Evolutionary conservation across 2,888 invertebrate species (phyloP).

Genomic region (Netelia melanura): DNA sequence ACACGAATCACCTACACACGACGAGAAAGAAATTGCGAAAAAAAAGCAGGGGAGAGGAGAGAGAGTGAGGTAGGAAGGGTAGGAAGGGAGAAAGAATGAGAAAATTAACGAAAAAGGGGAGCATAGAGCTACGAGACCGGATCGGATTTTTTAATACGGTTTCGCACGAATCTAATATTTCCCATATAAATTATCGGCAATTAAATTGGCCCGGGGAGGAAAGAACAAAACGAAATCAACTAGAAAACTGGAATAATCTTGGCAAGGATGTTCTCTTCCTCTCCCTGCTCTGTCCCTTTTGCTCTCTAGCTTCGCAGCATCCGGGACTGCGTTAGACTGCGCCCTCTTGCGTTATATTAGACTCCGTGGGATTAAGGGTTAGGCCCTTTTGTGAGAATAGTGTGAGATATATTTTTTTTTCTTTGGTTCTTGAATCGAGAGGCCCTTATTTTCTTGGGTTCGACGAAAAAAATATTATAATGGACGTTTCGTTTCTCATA

Average conservation of each 20-base stretch:
- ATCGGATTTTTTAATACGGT: constrained; percentile 81
- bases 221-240: constrained; percentile 71
- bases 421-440: constrained; percentile 3
- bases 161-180: constrained; percentile 85
- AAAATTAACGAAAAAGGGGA: constrained; percentile 1
- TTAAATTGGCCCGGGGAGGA: constrained; percentile 80
- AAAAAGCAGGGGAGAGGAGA: constrained; percentile 22
- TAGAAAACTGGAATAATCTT: constrained; percentile 69
- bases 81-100: not conserved
- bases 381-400: constrained; percentile 44
- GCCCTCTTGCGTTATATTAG: constrained; percentile 46
- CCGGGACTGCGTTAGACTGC: constrained; percentile 9
- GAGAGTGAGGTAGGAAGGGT: not conserved
- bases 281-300: not conserved
- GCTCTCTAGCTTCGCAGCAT: not conserved
- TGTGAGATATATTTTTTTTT: constrained; percentile 54
- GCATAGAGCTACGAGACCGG: constrained; percentile 45
- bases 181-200: constrained; percentile 85
- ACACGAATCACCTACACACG: constrained; percentile 20
- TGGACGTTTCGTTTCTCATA: constrained; percentile 32
- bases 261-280: constrained; percentile 32
- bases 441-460: constrained; percentile 48
- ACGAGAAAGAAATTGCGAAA: constrained; percentile 44
- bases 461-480: constrained; percentile 25
- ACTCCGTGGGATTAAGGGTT: constrained; percentile 70